Evolutionary conservation across 2,888 invertebrate genomes (phyloP).

Genomic region (Xiphydria camelus): DNA sequence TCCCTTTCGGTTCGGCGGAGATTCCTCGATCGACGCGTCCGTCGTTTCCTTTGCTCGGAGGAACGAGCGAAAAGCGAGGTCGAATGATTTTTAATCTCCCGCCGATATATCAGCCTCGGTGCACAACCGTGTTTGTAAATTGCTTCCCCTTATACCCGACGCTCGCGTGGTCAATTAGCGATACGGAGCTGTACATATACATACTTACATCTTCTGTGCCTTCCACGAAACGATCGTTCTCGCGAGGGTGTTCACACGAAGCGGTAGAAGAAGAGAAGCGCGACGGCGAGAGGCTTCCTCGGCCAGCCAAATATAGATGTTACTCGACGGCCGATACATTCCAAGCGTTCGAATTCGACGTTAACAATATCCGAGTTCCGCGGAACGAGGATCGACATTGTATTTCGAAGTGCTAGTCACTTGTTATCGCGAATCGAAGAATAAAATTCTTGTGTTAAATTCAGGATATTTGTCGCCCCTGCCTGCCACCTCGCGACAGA

Average conservation of each 20-base stretch:
- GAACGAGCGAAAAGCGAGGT: too few relatives aligned
- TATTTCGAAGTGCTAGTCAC: constrained; percentile 55
- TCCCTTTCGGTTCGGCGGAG: too few relatives aligned
- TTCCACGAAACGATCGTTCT: constrained; percentile 1
- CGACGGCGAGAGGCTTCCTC: not conserved
- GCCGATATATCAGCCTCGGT: too few relatives aligned
- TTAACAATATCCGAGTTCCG: not conserved
- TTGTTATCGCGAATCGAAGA: constrained; percentile 52
- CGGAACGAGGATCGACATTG: constrained; percentile 19
- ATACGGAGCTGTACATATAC: too few relatives aligned
- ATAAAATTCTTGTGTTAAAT: constrained; percentile 52
- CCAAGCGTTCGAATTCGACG: constrained; percentile 11
- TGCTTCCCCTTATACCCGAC: too few relatives aligned
- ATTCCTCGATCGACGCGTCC: too few relatives aligned
- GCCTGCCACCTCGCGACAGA: not conserved
- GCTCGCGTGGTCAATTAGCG: too few relatives aligned
- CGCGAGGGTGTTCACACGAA: not conserved
- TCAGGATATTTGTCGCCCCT: constrained; percentile 1
- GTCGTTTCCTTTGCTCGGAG: too few relatives aligned
- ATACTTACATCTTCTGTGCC: too few relatives aligned
- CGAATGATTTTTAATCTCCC: too few relatives aligned
- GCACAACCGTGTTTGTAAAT: too few relatives aligned
- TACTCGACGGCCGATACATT: constrained; percentile 11
- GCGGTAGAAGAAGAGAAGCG: not conserved
- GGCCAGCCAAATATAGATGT: constrained; percentile 1